Evolutionary conservation across 1,140 invertebrate species (phyloP), one percentile per base, ranked within the genome.

Genomic region (Diorhabda elongata): DNA sequence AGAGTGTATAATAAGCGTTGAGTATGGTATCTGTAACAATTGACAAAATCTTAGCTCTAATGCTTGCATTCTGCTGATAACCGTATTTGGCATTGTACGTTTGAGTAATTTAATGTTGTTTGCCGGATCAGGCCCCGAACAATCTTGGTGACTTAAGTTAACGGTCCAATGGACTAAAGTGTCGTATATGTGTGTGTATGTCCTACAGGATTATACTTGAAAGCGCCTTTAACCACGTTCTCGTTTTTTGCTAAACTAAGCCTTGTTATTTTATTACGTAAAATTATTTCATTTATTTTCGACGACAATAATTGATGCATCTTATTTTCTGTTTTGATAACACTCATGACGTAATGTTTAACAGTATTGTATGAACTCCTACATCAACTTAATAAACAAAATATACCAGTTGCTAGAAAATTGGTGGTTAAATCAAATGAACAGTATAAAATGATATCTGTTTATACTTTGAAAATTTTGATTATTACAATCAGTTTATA

Each of bases 11-110:
- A 67, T 67, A 72, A 65, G 63, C 63, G 66, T 66, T 62, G 68
- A 69, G 71, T 61, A 69, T 62, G 67, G 68, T 69, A 66, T 66
- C 65, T 68, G 58, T 67, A 60, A 69, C 71, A 72, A 72, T 69
- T 72, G 71, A 69, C 71, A 64, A 69, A 72, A 72, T 72, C 65
- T 72, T 68, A 60, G 68, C 65, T 65, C 52, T 60, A 69, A 72
- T 67, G 65, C 68, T 72, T 72, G 71, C 64, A 69, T 59, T 67
- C 64, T 58, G 41, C 58, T 66, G 71, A 72, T 72, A 72, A 72
- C 59, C 62, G 71, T 64, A 67, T 72, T 72, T 69, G 52, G 60
- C 61, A 71, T 69, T 63, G 52, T 71, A 67, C 65, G 58, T 60
- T 67, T 67, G 57, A 67, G 65, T 67, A 67, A 67, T 67, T 67